Conservation (phyloP, 35 echinoderm and acorn worm genomes). For the Ophioderma brevispina region DNA sequence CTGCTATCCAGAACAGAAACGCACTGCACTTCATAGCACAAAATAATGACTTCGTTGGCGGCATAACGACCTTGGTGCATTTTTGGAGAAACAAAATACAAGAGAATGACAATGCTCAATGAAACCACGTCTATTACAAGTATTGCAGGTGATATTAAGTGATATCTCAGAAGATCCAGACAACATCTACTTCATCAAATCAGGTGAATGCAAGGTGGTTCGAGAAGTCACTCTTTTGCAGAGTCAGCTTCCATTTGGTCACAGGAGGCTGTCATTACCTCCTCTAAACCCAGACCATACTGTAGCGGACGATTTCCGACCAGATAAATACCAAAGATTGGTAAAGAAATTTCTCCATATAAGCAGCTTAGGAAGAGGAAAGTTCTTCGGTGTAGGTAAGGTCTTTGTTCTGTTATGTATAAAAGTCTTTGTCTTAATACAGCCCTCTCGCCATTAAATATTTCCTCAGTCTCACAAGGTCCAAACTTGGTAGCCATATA, state of each 20-base stretch:
- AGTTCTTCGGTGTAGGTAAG: conserved; percentile 93
- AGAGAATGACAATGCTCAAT: no score
- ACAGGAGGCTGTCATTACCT: conserved; percentile 65
- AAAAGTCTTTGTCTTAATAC: no score
- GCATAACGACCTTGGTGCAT: no score
- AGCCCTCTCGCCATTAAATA: no score
- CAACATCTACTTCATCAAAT: conserved; percentile 91
- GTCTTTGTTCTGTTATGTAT: no score
- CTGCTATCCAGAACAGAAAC: no score
- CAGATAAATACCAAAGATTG: conserved; percentile 48
- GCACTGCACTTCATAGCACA: no score
- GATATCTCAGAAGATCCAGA: conserved; percentile 57
- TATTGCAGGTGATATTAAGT: conserved; percentile 77
- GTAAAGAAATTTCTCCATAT: conserved; percentile 70
- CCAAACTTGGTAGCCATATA: no score
- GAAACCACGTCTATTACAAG: no score
- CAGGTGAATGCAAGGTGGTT: conserved; percentile 83
- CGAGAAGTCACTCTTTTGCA: conserved; percentile 77
- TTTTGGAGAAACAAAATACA: no score
- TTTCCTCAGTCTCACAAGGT: no score
- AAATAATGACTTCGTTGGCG: no score
- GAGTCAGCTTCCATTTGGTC: conserved; percentile 54
- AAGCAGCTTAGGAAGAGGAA: conserved; percentile 76
- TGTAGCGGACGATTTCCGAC: conserved; percentile 39
- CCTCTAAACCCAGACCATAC: conserved; percentile 51